Evolutionary conservation across 2,113 vertebrate genomes (phyloP).

Genomic region (Eurystomus gularis): DNA sequence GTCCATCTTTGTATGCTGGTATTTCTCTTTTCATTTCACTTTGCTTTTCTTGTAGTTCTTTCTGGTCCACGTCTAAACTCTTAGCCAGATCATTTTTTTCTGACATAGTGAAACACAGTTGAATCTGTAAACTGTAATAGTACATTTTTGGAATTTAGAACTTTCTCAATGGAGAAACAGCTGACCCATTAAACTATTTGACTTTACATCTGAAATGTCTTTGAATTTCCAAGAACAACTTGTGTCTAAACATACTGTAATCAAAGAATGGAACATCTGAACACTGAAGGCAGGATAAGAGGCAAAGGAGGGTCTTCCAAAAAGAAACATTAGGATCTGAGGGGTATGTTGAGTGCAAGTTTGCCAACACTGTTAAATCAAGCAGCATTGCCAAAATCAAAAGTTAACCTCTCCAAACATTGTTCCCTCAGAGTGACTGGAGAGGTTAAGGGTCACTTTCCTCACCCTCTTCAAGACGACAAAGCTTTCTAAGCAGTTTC

Average conservation of each 20-base stretch:
- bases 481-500: neutral
- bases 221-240: neutral
- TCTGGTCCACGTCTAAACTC: conserved; percentile 49
- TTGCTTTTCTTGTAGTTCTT: conserved; percentile 55
- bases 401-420: neutral
- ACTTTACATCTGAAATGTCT: neutral
- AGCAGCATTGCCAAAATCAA: neutral
- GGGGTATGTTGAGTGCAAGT: accelerated
- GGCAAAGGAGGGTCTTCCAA: neutral
- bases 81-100: conserved; percentile 65
- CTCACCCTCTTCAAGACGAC: neutral
- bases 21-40: conserved; percentile 64
- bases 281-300: neutral
- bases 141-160: neutral
- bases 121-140: conserved; percentile 50
- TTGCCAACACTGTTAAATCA: neutral
- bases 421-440: neutral
- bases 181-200: neutral
- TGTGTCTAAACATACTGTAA: neutral
- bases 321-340: neutral
- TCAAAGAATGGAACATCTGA: neutral
- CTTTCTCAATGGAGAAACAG: neutral
- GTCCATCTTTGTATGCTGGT: conserved; percentile 46
- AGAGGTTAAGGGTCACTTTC: neutral
- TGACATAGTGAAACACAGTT: conserved; percentile 42